A percentile compares a stretch with the other conserved stretches of the same genome.
Evolutionary conservation across 2,888 invertebrate species (phyloP).

Genomic region (Magallana nippona): DNA sequence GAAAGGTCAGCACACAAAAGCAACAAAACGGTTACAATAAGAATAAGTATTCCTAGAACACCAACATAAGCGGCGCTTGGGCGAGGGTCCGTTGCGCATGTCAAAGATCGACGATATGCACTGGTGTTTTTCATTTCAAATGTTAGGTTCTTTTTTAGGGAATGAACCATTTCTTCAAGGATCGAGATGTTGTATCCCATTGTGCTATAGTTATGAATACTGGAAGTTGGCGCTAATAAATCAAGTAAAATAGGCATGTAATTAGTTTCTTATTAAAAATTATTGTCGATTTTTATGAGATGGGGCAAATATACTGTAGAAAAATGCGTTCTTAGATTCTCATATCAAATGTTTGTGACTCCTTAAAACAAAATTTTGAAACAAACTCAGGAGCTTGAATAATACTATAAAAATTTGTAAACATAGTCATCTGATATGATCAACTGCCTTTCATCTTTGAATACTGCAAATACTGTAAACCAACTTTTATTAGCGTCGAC

Average conservation of each 20-base stretch:
- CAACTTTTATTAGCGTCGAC: too few relatives aligned
- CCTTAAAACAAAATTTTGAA: too few relatives aligned
- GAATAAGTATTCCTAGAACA: background rate
- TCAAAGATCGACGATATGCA: background rate
- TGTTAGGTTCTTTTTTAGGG: background rate
- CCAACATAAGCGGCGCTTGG: background rate
- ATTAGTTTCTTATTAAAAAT: too few relatives aligned
- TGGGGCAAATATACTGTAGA: too few relatives aligned
- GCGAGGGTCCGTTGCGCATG: background rate
- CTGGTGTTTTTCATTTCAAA: slow-evolving; percentile 5
- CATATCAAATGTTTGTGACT: background rate
- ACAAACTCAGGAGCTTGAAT: too few relatives aligned
- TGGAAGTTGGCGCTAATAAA: background rate
- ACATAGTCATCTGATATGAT: too few relatives aligned
- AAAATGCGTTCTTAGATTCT: too few relatives aligned
- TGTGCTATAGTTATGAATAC: background rate
- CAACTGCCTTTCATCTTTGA: too few relatives aligned
- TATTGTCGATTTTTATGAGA: too few relatives aligned
- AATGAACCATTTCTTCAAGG: background rate
- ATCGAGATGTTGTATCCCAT: background rate
- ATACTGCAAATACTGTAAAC: too few relatives aligned
- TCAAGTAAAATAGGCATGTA: background rate
- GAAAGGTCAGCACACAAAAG: background rate
- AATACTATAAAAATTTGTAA: too few relatives aligned
- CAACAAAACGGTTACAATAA: background rate